These are phyloP conservation scores for Pitangus sulphuratus DNA, from an alignment of 2,797 vertebrate species.

Conservation along the genomic window DNA sequence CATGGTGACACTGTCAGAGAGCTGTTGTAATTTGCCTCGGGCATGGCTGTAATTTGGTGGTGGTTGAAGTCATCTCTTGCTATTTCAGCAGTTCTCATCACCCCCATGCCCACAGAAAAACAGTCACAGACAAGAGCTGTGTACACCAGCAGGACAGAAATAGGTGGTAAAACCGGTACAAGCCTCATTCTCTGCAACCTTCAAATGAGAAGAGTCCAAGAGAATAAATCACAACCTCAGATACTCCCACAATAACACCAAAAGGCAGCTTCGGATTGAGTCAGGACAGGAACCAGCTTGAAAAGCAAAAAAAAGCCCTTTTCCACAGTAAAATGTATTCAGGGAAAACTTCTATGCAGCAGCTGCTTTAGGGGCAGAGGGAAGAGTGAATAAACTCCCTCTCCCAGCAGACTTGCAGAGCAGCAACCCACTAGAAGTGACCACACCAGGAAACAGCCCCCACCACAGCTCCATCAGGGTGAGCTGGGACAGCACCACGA, in stretches of 20 bases:
- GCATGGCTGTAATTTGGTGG: slow-evolving; percentile 44
- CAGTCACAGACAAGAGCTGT: not conserved
- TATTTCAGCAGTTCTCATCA: slow-evolving; percentile 7
- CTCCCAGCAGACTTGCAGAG: not conserved
- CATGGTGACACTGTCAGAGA: slow-evolving; percentile 45
- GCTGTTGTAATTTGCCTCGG: slow-evolving; percentile 37
- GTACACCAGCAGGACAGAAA: not conserved
- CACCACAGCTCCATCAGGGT: slow-evolving; percentile 1
- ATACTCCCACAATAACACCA: not conserved
- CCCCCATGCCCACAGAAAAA: not conserved
- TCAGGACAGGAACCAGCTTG: not conserved
- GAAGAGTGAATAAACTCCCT: not conserved
- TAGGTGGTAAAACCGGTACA: not conserved
- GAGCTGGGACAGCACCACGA: not conserved
- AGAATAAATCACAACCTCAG: not conserved
- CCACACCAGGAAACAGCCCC: slow-evolving; percentile 2
- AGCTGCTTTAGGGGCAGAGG: not conserved
- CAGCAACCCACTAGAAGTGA: not conserved
- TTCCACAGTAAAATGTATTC: not conserved
- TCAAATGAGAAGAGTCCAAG: not conserved
- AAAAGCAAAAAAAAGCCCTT: not conserved
- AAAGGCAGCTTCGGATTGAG: not conserved
- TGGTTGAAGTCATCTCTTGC: not conserved
- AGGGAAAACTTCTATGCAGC: not conserved
- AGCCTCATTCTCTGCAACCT: not conserved